These are phyloP conservation scores for Callipepla squamata DNA, from an alignment of 2,113 vertebrate genomes.

Conservation along the genomic window DNA sequence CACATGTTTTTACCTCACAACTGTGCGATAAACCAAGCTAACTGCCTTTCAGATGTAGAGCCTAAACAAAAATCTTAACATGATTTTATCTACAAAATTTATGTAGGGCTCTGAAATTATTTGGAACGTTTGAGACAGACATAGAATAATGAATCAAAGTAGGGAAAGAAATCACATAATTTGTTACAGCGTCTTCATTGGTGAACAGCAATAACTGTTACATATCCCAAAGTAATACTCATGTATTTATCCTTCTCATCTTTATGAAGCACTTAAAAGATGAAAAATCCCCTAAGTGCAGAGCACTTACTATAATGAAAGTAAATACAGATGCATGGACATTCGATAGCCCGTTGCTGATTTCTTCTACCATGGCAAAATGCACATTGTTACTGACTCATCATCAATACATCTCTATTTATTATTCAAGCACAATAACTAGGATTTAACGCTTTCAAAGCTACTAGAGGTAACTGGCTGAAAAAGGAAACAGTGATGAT, in stretches of 20 bases:
- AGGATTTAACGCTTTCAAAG: neutral
- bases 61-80: neutral
- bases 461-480: neutral
- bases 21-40: neutral
- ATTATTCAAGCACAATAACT: neutral
- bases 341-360: neutral
- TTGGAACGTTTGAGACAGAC: neutral
- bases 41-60: neutral
- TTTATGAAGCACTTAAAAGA: slow-evolving; percentile 24
- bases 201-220: neutral
- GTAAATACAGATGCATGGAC: neutral
- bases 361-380: neutral
- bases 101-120: neutral
- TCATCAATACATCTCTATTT: neutral
- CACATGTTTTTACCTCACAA: neutral
- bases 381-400: neutral
- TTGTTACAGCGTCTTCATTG: slow-evolving; percentile 4
- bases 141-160: neutral
- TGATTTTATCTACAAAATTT: neutral
- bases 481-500: slow-evolving; percentile 7
- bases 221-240: neutral
- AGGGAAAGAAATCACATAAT: neutral
- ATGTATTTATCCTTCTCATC: neutral
- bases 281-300: neutral
- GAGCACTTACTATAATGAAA: neutral